These are phyloP conservation scores for Drosophila cognata DNA, from an alignment of 2,888 invertebrate genomes.

Conservation along the genomic window DNA sequence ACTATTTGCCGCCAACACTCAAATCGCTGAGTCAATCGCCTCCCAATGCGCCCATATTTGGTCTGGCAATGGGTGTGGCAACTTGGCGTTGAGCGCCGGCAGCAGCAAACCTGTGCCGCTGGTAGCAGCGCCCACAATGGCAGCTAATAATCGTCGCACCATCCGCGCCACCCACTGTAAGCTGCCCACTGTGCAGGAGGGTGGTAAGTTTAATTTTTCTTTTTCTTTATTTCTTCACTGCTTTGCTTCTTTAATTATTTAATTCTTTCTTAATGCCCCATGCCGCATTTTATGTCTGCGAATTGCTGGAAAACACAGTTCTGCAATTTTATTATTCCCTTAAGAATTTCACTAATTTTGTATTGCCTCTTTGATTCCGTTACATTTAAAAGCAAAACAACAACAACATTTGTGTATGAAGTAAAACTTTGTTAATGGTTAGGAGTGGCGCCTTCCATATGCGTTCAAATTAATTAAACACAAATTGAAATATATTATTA, in stretches of 20 bases:
- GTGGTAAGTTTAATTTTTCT: conserved; percentile 86
- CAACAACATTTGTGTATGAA: conserved; percentile 48
- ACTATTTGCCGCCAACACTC: conserved; percentile 90
- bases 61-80: conserved; percentile 36
- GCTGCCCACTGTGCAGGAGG: conserved; percentile 90
- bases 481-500: conserved; percentile 79
- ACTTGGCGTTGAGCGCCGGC: conserved; percentile 31
- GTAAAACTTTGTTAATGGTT: conserved; percentile 57
- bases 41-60: conserved; percentile 67
- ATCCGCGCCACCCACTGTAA: conserved; percentile 83
- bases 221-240: background rate
- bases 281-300: conserved; percentile 12
- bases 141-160: conserved; percentile 78
- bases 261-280: background rate
- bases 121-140: conserved; percentile 70
- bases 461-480: conserved; percentile 55
- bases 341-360: conserved; percentile 27
- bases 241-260: background rate
- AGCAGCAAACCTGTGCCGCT: conserved; percentile 63
- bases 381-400: conserved; percentile 41
- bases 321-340: background rate
- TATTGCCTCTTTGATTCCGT: conserved; percentile 65
- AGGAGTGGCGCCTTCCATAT: conserved; percentile 44
- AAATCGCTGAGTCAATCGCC: conserved; percentile 83
- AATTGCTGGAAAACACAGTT: background rate